Evolutionary conservation across 2,113 vertebrate species (phyloP), one percentile per base, ranked within the genome.

Genomic region (Leptobrachium leishanense): DNA sequence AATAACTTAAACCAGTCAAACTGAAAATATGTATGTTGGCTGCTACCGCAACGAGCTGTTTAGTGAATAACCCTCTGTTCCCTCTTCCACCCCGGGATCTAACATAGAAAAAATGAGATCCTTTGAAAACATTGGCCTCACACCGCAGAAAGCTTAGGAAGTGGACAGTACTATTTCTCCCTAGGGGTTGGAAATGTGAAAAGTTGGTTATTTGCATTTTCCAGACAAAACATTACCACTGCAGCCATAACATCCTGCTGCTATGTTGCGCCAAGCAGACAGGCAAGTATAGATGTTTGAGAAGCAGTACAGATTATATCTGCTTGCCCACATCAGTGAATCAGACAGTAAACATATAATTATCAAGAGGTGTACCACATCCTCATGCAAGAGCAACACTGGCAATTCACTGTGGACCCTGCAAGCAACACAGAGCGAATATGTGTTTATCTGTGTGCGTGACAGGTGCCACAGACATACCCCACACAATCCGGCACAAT

Each of bases 231-330:
- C 70, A 73, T 64, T 39, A 44, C 6, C 6, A 40, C 62, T 55
- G 53, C 12, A 79, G 77, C 67, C 77, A 79, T 79, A 79, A 79
- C 77, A 79, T 68, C 70, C 70, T 79, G 76, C 65, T 46, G 43
- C 62, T 73, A 50, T 55, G 6, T 46, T 65, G 64, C 46, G 43
- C 46, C 69, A 72, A 78, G 68, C 12, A 72, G 59, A 64, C 44
- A 79, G 62, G 39, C 70, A 57, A 42, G 44, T 65, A 54, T n/a
- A 78, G 43, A 79, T 67, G 50, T 67, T 55, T 73, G n/a, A 73
- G 70, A 73, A 42, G 63, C 46, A 13, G 43, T 11, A 43, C 44
- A 79, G 69, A 73, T 73, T 73, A 55, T 67, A 73, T 79, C 77
- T 67, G n/a, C 43, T 50, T 73, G 70, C 69, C 70, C 70, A 67